Conservation (phyloP, 2,888 invertebrate genomes). For the Catocala nupta region DNA sequence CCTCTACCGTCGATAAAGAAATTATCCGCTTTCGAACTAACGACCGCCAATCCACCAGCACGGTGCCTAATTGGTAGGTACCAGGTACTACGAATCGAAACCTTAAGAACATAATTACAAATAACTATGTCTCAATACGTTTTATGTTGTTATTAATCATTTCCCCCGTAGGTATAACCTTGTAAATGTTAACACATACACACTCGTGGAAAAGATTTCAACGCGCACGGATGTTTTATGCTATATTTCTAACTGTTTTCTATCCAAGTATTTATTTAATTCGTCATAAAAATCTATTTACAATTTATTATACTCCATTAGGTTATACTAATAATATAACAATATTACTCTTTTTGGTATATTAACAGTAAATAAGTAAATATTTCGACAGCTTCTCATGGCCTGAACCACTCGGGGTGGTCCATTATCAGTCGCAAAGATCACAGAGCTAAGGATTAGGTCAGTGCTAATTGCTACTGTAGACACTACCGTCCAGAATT, state of each 20-base stretch:
- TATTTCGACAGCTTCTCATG: constrained; percentile 6
- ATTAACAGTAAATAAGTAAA: neutral
- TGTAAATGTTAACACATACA: constrained; percentile 23
- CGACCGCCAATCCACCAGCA: constrained; percentile 64
- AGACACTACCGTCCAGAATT: constrained; percentile 4
- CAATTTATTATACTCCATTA: no score
- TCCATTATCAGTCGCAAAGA: constrained; percentile 18
- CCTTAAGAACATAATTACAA: constrained; percentile 45
- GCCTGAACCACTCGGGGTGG: constrained; percentile 14
- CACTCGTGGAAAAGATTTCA: constrained; percentile 57
- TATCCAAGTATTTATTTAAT: neutral
- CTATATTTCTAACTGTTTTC: neutral
- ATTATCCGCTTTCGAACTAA: constrained; percentile 77
- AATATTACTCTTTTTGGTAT: no score
- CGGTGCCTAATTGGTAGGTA: constrained; percentile 68
- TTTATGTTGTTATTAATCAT: constrained; percentile 17
- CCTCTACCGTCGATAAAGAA: constrained; percentile 73
- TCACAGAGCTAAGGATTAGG: constrained; percentile 16
- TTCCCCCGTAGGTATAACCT: constrained; percentile 22
- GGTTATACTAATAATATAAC: no score
- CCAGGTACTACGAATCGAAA: constrained; percentile 44
- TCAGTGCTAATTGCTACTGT: constrained; percentile 14
- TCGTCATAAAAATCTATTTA: neutral
- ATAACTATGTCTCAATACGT: constrained; percentile 28
- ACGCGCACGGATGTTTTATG: constrained; percentile 47